Conservation (phyloP, 1,140 invertebrate genomes). For the Drosophila ambigua region DNA sequence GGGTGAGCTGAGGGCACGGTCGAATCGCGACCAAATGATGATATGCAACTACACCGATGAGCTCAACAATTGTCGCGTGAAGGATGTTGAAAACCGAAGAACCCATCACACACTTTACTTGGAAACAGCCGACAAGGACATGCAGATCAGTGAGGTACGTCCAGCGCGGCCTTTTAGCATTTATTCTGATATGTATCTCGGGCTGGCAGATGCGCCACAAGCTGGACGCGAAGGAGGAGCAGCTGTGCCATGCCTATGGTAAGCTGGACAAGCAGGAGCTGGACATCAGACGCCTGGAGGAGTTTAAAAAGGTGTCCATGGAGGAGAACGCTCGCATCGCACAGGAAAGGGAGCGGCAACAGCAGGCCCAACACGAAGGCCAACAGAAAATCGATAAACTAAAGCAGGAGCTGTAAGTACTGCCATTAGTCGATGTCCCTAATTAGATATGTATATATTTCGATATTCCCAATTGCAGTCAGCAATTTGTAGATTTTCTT, state of each 20-base stretch:
- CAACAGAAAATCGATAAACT: no score
- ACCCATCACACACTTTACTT: slow-evolving; percentile 37
- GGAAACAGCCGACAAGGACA: slow-evolving; percentile 44
- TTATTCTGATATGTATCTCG: background rate
- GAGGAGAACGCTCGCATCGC: slow-evolving; percentile 84
- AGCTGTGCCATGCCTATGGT: slow-evolving; percentile 85
- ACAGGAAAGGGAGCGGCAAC: no score
- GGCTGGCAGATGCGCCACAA: slow-evolving; percentile 84
- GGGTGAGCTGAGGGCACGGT: slow-evolving; percentile 23
- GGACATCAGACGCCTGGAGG: slow-evolving; percentile 86
- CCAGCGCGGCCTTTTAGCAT: no score
- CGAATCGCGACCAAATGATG: no score
- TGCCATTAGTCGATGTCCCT: slow-evolving; percentile 14
- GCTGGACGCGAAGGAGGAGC: slow-evolving; percentile 85
- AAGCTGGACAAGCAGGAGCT: slow-evolving; percentile 86
- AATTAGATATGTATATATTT: slow-evolving; percentile 40
- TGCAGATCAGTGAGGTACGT: slow-evolving; percentile 51
- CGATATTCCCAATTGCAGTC: no score
- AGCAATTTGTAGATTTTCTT: no score
- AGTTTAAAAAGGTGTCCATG: slow-evolving; percentile 86
- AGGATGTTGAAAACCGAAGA: slow-evolving; percentile 18
- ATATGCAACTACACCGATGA: background rate
- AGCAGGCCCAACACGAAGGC: no score
- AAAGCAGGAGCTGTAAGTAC: no score
- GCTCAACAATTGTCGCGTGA: slow-evolving; percentile 9